These are phyloP conservation scores for Dissostichus mawsoni DNA, from an alignment of 2,113 vertebrate genomes.

Conservation along the genomic window DNA sequence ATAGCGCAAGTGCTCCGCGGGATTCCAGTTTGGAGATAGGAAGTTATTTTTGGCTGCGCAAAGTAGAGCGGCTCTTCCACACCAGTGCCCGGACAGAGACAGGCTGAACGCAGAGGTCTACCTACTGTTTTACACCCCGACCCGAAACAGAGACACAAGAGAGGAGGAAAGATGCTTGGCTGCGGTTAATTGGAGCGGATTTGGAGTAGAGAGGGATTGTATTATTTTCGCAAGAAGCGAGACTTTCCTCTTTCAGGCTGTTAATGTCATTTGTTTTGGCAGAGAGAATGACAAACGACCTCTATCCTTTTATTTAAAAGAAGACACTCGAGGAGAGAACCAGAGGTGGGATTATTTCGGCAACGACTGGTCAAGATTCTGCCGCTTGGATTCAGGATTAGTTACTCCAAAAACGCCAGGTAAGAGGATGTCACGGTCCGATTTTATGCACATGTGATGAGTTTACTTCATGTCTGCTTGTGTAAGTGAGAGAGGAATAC, in stretches of 20 bases:
- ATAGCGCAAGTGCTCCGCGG: constrained; percentile 24
- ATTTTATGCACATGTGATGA: constrained; percentile 24
- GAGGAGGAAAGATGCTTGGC: constrained; percentile 37
- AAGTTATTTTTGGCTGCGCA: constrained; percentile 72
- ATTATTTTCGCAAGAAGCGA: constrained; percentile 5
- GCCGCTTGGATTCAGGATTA: constrained; percentile 42
- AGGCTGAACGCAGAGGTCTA: constrained; percentile 41
- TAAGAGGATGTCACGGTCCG: constrained; percentile 25
- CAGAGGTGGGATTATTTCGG: constrained; percentile 61
- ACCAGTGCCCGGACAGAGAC: constrained; percentile 57
- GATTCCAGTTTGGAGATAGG: constrained; percentile 61
- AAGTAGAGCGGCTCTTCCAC: constrained; percentile 70
- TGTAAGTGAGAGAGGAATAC: neutral
- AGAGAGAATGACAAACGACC: constrained; percentile 22
- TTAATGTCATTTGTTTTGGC: neutral
- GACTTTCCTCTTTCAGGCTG: constrained; percentile 1
- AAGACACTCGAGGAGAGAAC: neutral
- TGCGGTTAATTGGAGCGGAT: constrained; percentile 57
- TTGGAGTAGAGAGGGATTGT: constrained; percentile 17
- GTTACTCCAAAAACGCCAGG: constrained; percentile 45
- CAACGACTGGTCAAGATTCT: constrained; percentile 22
- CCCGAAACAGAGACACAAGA: constrained; percentile 27
- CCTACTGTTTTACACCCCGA: constrained; percentile 30
- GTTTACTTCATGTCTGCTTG: constrained; percentile 41
- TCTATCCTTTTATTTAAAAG: neutral